Percentiles rank a stretch among this genome's conserved stretches.
These are phyloP conservation scores for Rhipidura dahli DNA, from an alignment of 2,113 vertebrate genomes.

Conservation along the genomic window DNA sequence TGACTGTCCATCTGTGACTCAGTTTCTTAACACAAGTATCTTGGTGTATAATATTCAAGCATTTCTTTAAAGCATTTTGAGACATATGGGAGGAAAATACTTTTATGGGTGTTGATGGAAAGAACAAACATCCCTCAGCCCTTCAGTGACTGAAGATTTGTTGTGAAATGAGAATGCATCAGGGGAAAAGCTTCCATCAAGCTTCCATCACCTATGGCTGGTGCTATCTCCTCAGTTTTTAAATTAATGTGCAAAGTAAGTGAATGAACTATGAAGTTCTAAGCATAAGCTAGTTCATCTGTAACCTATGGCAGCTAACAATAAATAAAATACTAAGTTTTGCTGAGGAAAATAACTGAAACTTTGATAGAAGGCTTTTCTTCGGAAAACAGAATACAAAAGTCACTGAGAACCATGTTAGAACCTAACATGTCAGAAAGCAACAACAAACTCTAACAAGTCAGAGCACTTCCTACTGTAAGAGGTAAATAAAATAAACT, in stretches of 20 bases:
- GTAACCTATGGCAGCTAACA: neutral
- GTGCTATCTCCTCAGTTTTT: neutral
- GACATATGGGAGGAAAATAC: neutral
- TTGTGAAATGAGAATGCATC: neutral
- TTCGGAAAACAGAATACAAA: neutral
- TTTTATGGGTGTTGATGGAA: neutral
- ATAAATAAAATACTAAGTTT: neutral
- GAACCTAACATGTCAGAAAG: neutral
- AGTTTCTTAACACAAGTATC: neutral
- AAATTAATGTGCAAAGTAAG: neutral
- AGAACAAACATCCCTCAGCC: neutral
- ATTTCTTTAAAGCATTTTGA: neutral
- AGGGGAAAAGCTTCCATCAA: neutral
- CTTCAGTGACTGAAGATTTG: neutral
- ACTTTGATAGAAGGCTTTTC: neutral
- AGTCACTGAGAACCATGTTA: neutral
- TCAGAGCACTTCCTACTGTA: neutral
- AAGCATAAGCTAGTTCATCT: neutral
- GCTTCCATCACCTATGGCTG: neutral
- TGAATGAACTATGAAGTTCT: neutral
- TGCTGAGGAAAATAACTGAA: neutral
- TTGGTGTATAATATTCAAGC: neutral
- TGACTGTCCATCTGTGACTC: neutral
- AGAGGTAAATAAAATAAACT: slow-evolving; percentile 18
- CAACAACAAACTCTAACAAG: slow-evolving; percentile 3